These are phyloP conservation scores for Enteromius viviparus DNA, from an alignment of 2,797 vertebrate genomes.

Conservation along the genomic window DNA sequence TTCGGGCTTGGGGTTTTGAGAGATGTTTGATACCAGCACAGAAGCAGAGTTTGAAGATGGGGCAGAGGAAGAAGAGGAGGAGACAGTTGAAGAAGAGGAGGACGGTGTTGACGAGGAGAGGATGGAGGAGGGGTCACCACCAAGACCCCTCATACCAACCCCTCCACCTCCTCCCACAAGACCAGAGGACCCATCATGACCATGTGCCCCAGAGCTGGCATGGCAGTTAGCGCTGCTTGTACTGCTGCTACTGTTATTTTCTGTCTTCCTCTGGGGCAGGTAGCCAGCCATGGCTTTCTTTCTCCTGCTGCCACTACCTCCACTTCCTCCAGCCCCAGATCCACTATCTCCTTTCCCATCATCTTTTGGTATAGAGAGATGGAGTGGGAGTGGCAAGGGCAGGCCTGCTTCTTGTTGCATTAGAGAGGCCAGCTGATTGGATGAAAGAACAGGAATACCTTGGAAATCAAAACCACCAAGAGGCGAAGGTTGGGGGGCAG, in stretches of 20 bases:
- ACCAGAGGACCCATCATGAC: slow-evolving; percentile 75
- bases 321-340: slow-evolving; percentile 65
- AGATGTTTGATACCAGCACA: slow-evolving; percentile 78
- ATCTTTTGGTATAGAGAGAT: slow-evolving; percentile 81
- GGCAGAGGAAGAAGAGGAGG: slow-evolving; percentile 78
- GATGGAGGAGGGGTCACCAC: slow-evolving; percentile 76
- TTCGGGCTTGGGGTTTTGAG: slow-evolving; percentile 76
- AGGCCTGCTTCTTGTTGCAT: slow-evolving; percentile 83
- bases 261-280: slow-evolving; percentile 81
- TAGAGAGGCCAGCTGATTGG: slow-evolving; percentile 82
- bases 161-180: slow-evolving; percentile 76
- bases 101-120: slow-evolving; percentile 74
- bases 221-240: slow-evolving; percentile 72
- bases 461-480: slow-evolving; percentile 83
- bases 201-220: slow-evolving; percentile 74
- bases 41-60: slow-evolving; percentile 78
- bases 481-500: slow-evolving; percentile 78
- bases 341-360: slow-evolving; percentile 70
- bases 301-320: slow-evolving; percentile 75
- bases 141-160: slow-evolving; percentile 74
- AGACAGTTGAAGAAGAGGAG: slow-evolving; percentile 76
- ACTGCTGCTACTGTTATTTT: slow-evolving; percentile 66
- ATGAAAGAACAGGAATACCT: slow-evolving; percentile 83
- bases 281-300: slow-evolving; percentile 86
- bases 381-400: slow-evolving; percentile 81